Conservation (phyloP, 2,888 invertebrate genomes). For the Pherbina coryleti region DNA sequence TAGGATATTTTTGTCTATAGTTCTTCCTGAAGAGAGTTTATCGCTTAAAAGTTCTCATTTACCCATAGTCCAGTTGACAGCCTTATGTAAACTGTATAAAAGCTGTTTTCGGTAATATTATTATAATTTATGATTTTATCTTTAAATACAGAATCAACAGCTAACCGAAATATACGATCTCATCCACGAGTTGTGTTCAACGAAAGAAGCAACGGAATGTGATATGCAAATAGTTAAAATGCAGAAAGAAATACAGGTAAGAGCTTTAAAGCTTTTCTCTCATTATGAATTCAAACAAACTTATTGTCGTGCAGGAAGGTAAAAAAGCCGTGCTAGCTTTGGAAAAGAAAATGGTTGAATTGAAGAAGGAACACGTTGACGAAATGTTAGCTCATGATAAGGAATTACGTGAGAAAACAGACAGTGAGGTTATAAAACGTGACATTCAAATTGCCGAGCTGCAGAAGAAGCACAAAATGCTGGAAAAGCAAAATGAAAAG, state of each 20-base stretch:
- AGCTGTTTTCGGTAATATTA: background rate
- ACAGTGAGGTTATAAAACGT: constrained; percentile 36
- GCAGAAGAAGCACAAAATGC: constrained; percentile 40
- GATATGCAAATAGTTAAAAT: constrained; percentile 40
- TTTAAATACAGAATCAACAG: constrained; percentile 37
- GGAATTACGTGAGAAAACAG: constrained; percentile 33
- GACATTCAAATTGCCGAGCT: constrained; percentile 45
- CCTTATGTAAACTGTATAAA: too few relatives aligned
- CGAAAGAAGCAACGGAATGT: background rate
- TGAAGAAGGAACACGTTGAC: constrained; percentile 39
- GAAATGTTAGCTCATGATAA: constrained; percentile 26
- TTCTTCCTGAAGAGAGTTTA: too few relatives aligned
- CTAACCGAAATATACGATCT: constrained; percentile 36
- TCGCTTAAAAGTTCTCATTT: too few relatives aligned
- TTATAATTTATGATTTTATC: background rate
- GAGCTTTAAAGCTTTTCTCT: background rate
- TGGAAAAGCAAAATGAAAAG: constrained; percentile 45
- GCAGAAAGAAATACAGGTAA: constrained; percentile 48
- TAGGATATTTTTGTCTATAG: too few relatives aligned
- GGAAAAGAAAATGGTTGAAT: constrained; percentile 44
- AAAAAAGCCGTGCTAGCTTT: constrained; percentile 34
- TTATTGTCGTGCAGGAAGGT: constrained; percentile 27
- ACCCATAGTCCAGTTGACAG: too few relatives aligned
- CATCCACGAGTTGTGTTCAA: constrained; percentile 43
- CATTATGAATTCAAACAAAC: background rate